A percentile compares a stretch with the other conserved stretches of the same genome.
These are phyloP conservation scores for Plecotus auritus DNA, from an alignment of 2,113 vertebrate genomes.

Conservation along the genomic window DNA sequence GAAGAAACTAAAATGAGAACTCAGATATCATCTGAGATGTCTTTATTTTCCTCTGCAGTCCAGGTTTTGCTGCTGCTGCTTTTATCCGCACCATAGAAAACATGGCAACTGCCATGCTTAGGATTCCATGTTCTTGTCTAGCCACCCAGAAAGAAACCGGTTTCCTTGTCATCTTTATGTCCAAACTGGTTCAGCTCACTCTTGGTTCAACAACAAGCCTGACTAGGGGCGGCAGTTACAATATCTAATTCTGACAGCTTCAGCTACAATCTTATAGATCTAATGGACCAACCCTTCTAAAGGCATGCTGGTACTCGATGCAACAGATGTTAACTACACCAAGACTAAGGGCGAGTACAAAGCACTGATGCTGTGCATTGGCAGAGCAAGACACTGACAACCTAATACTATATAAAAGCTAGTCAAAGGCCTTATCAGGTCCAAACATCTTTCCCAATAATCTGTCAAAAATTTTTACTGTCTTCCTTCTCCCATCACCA, in stretches of 20 bases:
- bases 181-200: background rate
- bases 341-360: background rate
- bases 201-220: background rate
- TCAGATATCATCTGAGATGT: background rate
- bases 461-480: background rate
- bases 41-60: background rate
- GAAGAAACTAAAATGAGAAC: background rate
- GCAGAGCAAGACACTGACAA: background rate
- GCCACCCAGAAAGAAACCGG: background rate
- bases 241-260: background rate
- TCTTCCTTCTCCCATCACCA: background rate
- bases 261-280: background rate
- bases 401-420: background rate
- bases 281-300: background rate
- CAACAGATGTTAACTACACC: background rate
- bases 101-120: background rate
- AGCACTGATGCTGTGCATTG: background rate
- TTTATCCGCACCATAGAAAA: background rate
- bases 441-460: background rate
- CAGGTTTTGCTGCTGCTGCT: background rate
- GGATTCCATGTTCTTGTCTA: background rate
- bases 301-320: background rate
- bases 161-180: conserved; percentile 6
- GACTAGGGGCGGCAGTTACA: background rate
- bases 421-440: background rate